Base-by-base conservation (phyloP, 1,140 invertebrate species). In the Rhagoletis pomonella region DNA sequence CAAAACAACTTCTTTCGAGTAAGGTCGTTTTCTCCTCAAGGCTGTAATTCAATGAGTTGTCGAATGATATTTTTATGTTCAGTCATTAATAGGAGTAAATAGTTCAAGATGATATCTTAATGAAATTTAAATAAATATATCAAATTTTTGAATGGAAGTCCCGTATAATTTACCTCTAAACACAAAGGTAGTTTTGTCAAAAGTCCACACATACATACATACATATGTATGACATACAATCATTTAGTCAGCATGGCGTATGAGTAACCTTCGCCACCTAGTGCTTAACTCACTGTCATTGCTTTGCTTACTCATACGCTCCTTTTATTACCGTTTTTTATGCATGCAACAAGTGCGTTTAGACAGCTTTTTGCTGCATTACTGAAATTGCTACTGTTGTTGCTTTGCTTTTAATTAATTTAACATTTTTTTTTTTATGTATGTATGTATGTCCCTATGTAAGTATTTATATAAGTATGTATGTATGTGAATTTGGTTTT, bases 321-420 rank as follows among this genome's bases (percentile, higher is more conserved):
- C 0, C 62, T 12, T 19, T 65, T 19, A 65, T 44, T 86, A 86
- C 17, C 50, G 42, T 59, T 85, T 85, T 47, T 85, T 47, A 50
- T 39, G 14, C 9, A 4, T 44, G 58, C 29, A 60, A 86, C 85
- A 86, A 62, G 58, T 86, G 58, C 17, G 59, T 39, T 86, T 86
- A 86, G 85, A n/a, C 85, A 60, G 4, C 19, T 60, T 47, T 73
- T 12, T 50, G 73, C n/a, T 81, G 73, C 73, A 55, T 81, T 81
- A 17, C 4, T 42, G 42, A 10, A 55, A 39, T 50, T 19, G 47
- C 47, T 81, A 14, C 3, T 17, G 0, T 44, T 77, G 19, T 44
- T 50, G 29, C 10, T 4, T 62, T 62, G 12, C 14, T 62, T 62
- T 62, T n/a, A 67, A 29, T 10, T 29, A 67, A 29, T 17, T 39